Conservation (phyloP, 2,888 invertebrate species). For the Phoronis australis region DNA sequence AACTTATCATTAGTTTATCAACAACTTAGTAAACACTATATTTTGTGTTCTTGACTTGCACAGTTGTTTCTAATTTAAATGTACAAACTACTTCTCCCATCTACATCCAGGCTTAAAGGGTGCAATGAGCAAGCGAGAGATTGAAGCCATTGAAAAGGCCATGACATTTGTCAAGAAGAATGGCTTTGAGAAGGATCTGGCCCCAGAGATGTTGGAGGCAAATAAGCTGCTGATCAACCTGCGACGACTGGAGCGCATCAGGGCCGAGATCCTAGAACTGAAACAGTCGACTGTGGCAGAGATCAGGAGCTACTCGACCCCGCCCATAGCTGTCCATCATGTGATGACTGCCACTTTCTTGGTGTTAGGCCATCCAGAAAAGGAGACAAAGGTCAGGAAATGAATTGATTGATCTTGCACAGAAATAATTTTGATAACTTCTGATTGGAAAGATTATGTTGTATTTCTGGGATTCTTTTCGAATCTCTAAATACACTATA, state of each 20-base stretch:
- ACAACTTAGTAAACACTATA: too few relatives aligned
- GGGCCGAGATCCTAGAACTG: constrained; percentile 29
- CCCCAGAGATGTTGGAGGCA: constrained; percentile 38
- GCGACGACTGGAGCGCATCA: constrained; percentile 26
- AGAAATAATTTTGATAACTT: not conserved
- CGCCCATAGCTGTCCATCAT: constrained; percentile 32
- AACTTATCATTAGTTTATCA: too few relatives aligned
- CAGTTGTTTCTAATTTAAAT: too few relatives aligned
- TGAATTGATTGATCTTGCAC: not conserved
- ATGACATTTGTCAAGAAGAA: constrained; percentile 38
- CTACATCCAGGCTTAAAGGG: constrained; percentile 35
- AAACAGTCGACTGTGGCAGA: constrained; percentile 46
- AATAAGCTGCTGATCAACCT: constrained; percentile 30
- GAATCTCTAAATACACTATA: too few relatives aligned
- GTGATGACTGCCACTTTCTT: constrained; percentile 44
- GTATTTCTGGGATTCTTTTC: not conserved
- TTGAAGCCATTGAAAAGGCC: constrained; percentile 40
- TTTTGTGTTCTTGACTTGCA: too few relatives aligned
- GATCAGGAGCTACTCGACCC: constrained; percentile 37
- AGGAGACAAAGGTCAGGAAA: constrained; percentile 44
- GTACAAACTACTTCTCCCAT: too few relatives aligned
- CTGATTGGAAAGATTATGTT: not conserved
- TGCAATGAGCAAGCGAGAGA: constrained; percentile 37
- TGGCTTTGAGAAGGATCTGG: constrained; percentile 38
- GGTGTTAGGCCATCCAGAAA: constrained; percentile 41